Conservation (phyloP, 2,113 vertebrate genomes). For the Aegotheles bennettii region DNA sequence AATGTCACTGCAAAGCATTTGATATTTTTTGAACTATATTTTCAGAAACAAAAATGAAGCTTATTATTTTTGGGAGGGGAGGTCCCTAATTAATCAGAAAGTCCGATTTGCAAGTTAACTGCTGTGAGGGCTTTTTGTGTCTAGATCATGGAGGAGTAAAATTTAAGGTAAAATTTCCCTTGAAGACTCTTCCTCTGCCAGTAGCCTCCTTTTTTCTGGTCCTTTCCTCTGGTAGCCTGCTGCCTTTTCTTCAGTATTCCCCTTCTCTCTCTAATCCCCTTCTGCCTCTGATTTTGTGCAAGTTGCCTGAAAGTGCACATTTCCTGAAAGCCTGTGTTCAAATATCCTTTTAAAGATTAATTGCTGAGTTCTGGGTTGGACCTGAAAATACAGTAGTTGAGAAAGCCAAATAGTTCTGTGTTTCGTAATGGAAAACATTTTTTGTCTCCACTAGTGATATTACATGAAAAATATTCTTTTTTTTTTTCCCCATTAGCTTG, state of each 20-base stretch:
- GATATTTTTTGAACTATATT: neutral
- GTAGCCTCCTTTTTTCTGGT: neutral
- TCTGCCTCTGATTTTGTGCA: neutral
- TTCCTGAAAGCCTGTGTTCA: neutral
- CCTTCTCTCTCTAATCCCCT: neutral
- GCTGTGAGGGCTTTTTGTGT: neutral
- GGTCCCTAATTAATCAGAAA: neutral
- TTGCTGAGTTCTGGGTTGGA: neutral
- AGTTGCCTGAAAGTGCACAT: neutral
- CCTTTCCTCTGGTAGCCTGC: neutral
- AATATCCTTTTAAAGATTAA: neutral
- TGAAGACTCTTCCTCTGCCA: neutral
- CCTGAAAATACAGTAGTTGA: neutral
- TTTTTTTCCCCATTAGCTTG: neutral
- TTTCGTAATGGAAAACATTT: neutral
- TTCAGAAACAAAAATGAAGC: neutral
- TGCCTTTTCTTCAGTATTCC: neutral
- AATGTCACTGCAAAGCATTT: neutral
- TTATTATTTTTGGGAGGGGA: rapidly evolving
- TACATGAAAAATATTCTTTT: neutral
- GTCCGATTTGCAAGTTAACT: neutral
- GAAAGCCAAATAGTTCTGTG: neutral
- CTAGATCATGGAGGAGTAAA: neutral
- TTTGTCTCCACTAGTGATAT: neutral
- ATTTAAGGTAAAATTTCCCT: neutral